Percentiles rank a stretch among this genome's conserved stretches.
These are phyloP conservation scores for Alviniconcha strummeri DNA, from an alignment of 2,888 invertebrate species.

Conservation along the genomic window DNA sequence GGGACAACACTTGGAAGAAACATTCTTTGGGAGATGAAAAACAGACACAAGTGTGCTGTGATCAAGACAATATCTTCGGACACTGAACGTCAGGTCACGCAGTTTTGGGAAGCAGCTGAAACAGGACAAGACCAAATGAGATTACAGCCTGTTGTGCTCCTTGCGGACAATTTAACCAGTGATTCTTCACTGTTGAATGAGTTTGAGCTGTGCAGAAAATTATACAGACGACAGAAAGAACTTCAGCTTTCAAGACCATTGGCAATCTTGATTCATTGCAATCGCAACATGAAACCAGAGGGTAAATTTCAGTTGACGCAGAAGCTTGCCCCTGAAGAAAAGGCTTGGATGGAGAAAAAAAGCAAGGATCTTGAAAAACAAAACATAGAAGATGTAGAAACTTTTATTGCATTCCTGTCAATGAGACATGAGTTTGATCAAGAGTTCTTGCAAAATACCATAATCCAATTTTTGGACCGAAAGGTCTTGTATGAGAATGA, in stretches of 20 bases:
- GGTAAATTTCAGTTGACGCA: neutral
- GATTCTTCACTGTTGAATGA: constrained; percentile 6
- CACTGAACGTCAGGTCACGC: constrained; percentile 17
- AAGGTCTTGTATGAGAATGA: neutral
- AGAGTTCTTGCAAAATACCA: neutral
- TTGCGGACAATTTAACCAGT: constrained; percentile 19
- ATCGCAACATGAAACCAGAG: neutral
- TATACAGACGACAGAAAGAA: constrained; percentile 14
- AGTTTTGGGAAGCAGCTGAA: constrained; percentile 26
- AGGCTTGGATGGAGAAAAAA: constrained; percentile 9
- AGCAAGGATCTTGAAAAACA: neutral
- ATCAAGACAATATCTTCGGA: constrained; percentile 5
- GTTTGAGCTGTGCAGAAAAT: constrained; percentile 8
- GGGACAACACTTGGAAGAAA: constrained; percentile 16
- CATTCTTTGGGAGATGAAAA: constrained; percentile 8
- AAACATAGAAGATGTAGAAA: neutral
- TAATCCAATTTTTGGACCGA: constrained; percentile 7
- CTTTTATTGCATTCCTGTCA: constrained; percentile 13
- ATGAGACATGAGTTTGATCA: constrained; percentile 4
- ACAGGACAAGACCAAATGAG: neutral
- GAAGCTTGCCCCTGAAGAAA: neutral
- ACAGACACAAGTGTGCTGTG: constrained; percentile 18
- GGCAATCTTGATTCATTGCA: constrained; percentile 16
- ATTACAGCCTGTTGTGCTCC: constrained; percentile 1
- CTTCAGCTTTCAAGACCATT: constrained; percentile 1